Percentiles rank a stretch among this genome's conserved stretches.
These are phyloP conservation scores for Brachionus sp. DNA, from an alignment of 1,140 invertebrate genomes.

Conservation along the genomic window DNA sequence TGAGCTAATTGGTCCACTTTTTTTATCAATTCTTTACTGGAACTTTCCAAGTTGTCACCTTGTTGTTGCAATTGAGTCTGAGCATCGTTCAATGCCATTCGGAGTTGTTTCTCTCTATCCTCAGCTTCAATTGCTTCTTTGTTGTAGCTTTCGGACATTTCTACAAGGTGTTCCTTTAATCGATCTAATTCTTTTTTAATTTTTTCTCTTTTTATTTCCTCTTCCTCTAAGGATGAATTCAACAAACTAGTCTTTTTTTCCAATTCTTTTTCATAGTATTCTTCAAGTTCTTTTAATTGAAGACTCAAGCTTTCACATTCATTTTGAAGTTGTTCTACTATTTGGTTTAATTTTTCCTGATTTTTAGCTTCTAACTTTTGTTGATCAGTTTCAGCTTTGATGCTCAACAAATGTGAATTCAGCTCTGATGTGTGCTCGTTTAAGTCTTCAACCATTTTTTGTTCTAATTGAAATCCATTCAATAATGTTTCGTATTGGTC, in stretches of 20 bases:
- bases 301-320: not conserved
- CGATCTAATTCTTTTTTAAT: conserved; percentile 13
- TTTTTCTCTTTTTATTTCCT: conserved; percentile 1
- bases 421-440: conserved; percentile 29
- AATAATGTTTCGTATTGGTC: conserved; percentile 36
- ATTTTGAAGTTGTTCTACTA: not conserved
- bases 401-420: not conserved
- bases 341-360: not conserved
- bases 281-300: not conserved
- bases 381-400: not conserved
- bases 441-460: conserved; percentile 44
- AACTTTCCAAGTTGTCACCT: conserved; percentile 20
- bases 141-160: conserved; percentile 34
- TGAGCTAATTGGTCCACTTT: not conserved
- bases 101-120: conserved; percentile 30
- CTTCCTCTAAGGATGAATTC: not conserved
- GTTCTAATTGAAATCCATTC: conserved; percentile 30
- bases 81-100: not conserved
- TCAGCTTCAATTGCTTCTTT: conserved; percentile 39
- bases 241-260: not conserved
- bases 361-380: conserved; percentile 7
- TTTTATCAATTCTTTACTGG: not conserved
- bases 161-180: conserved; percentile 28
- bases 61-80: conserved; percentile 7
- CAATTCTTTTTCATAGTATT: conserved; percentile 17